A percentile compares a stretch with the other conserved stretches of the same genome.
Conservation (phyloP, 2,888 invertebrate genomes). For the Eupithecia abbreviata region DNA sequence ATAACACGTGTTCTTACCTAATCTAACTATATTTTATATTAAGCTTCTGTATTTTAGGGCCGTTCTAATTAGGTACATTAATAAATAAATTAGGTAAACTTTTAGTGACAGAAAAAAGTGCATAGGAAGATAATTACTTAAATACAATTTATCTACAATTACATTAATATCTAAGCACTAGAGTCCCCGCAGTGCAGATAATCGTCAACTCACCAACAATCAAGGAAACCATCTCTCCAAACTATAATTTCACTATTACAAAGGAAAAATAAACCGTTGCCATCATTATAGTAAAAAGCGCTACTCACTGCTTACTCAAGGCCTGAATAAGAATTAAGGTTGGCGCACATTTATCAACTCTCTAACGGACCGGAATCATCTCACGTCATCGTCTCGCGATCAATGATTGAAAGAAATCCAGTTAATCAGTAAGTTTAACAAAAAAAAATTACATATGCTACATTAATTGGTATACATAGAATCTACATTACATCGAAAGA, state of each 20-base stretch:
- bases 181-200: not conserved
- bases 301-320: constrained; percentile 48
- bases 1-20: no score
- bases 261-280: constrained; percentile 43
- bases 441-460: not conserved
- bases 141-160: not conserved
- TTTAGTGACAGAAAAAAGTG: no score
- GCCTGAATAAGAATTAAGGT: constrained; percentile 40
- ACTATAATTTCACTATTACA: constrained; percentile 43
- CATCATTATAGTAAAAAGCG: constrained; percentile 47
- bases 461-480: no score
- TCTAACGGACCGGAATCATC: not conserved
- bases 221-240: constrained; percentile 32
- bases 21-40: no score
- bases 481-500: no score
- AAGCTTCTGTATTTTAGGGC: no score
- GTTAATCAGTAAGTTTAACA: not conserved
- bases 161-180: not conserved
- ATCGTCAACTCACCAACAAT: constrained; percentile 18
- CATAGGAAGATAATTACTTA: no score
- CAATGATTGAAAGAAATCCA: not conserved
- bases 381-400: not conserved
- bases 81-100: no score
- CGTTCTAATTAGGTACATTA: no score
- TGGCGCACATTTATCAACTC: constrained; percentile 2